Evolutionary conservation across 2,888 invertebrate species (phyloP).

Genomic region (Tenthredo scrophulariae): DNA sequence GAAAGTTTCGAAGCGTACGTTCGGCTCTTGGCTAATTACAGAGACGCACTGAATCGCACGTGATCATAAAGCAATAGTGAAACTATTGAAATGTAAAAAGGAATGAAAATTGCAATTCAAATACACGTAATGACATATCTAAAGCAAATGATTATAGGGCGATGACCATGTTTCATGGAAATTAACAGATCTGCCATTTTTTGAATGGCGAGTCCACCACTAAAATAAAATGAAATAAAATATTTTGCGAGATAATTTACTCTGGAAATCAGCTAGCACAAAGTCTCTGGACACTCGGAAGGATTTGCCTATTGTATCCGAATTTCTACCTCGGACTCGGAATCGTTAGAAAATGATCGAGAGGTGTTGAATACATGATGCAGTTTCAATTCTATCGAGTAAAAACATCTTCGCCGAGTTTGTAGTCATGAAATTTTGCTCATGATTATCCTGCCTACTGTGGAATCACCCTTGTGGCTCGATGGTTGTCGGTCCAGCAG

Average conservation of each 20-base stretch:
- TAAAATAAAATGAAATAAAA: too few relatives aligned
- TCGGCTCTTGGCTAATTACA: neutral
- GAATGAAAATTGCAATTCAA: neutral
- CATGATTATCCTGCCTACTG: conserved; percentile 1
- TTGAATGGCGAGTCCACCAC: neutral
- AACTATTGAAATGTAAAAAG: neutral
- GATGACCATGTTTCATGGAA: neutral
- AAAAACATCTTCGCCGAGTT: neutral
- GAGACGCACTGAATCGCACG: neutral
- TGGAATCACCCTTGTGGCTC: neutral
- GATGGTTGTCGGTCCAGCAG: conserved; percentile 1
- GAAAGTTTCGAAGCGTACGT: neutral
- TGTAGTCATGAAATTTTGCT: neutral
- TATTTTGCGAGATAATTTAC: neutral
- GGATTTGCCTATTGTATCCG: neutral
- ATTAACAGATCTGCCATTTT: neutral
- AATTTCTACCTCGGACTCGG: neutral
- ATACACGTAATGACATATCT: neutral
- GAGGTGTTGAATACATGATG: neutral
- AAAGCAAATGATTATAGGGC: neutral
- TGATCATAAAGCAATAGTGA: neutral
- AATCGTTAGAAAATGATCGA: neutral
- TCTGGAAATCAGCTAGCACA: neutral
- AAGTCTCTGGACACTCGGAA: neutral
- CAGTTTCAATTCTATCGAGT: neutral